Percentiles rank a stretch among this genome's conserved stretches.
phyloP scores from a whole-genome alignment of 2,797 vertebrate species.

The Propithecus deckenii region DNA sequence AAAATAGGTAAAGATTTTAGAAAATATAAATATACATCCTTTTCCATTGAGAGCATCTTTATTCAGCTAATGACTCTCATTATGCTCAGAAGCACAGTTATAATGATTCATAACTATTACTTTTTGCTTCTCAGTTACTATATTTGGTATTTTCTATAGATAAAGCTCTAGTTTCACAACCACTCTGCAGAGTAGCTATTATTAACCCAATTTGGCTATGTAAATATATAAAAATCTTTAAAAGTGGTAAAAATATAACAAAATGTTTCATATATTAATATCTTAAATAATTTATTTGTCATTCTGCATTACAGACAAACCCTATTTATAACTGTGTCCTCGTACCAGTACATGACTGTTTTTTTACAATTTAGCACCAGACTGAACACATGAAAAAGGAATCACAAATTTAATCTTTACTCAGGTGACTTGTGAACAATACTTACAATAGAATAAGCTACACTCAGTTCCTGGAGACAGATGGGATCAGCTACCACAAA shows the following conservation, averaged over 20 bases:
- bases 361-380: conserved; percentile 52
- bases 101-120: background rate
- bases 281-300: background rate
- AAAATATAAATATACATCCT: background rate
- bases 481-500: conserved; percentile 66
- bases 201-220: background rate
- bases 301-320: background rate
- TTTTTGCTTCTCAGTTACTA: background rate
- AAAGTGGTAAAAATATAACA: background rate
- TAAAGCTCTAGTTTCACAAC: conserved; percentile 63
- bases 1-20: background rate
- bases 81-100: background rate
- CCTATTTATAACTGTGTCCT: background rate
- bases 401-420: conserved; percentile 57
- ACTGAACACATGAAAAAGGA: conserved; percentile 32
- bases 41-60: background rate
- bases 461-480: conserved; percentile 61
- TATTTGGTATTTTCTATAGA: background rate
- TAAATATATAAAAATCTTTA: background rate
- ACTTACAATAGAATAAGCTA: conserved; percentile 59
- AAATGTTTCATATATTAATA: background rate
- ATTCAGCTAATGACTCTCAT: background rate
- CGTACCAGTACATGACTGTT: conserved; percentile 44
- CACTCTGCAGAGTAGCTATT: conserved; percentile 67
- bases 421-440: conserved; percentile 63